Base-by-base conservation (phyloP, 2,113 vertebrate genomes). In the Trochalopteron elliotii region DNA sequence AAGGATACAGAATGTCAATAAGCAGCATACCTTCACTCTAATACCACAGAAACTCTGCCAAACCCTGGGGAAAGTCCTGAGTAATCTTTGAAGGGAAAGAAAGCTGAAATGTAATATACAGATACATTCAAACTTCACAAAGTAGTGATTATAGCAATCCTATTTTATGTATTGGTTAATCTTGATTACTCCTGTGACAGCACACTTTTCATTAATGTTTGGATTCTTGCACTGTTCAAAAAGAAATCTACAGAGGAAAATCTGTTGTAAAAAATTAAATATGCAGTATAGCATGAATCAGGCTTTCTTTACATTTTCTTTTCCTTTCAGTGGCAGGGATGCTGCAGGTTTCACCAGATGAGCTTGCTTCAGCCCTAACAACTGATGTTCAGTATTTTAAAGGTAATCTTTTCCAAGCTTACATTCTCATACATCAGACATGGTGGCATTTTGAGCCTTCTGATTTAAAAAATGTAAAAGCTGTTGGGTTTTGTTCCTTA, bases 341-440 rank as follows among this genome's bases (percentile, higher is more conserved):
- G 98, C 94, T 99, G 70, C 99, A 99, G 93, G 98, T 99, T 74
- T 98, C 97, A 42, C 53, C 98, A 28, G 98, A 98, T 59, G 99
- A 99, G 37, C 74, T 99, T 60, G 98, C 98, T 77, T 98, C 98
- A 22, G 99, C 99, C 83, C 97, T 99, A 94, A 99, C 99, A 45
- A 98, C 98, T 37, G 99, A 99, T 37, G 96, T 99, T 82, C 99
- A 99, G 47, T 99, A 99, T 97, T 98, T 99, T 70, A 99, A 99
- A 99, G 99, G 99, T 99, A 98, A 90, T 68, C 2, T 65, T 64
- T 77, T 84, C 76, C 49, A 87, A 81, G 31, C 6, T 67, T 76
- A 31, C 28, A n/a, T 74, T 87, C 31, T 81, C 22, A 23, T 39
- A 75, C n/a, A 23, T 90, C 14, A 67, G 30, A 44, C 18, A 3